Evolutionary conservation across 1,140 invertebrate genomes (phyloP).

Genomic region (Lithobius niger): DNA sequence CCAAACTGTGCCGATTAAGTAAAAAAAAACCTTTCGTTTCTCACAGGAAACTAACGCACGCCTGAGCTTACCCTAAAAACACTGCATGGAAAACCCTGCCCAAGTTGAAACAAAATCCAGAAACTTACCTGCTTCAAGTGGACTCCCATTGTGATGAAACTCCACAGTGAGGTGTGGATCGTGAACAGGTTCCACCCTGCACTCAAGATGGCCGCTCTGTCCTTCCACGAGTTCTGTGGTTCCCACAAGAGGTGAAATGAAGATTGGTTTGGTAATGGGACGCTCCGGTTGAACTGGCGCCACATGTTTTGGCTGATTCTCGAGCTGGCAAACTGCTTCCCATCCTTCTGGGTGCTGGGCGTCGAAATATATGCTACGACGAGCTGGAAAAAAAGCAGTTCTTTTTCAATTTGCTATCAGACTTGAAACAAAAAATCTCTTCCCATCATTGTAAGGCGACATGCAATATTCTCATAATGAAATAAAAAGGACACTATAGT

Average conservation of each 20-base stretch:
- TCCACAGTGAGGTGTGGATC: constrained; percentile 80
- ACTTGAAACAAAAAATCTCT: no score
- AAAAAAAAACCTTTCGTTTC: no score
- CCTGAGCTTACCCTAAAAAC: not conserved
- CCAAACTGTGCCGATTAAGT: no score
- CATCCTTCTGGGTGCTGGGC: constrained; percentile 85
- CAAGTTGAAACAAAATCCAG: not conserved
- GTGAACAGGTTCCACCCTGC: constrained; percentile 77
- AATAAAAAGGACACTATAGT: no score
- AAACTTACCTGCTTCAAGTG: constrained; percentile 40
- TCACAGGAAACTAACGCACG: not conserved
- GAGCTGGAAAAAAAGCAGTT: constrained; percentile 47
- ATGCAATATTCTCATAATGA: no score
- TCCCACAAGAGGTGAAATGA: constrained; percentile 61
- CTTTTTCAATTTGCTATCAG: no score
- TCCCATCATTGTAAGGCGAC: no score
- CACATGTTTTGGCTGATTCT: constrained; percentile 61
- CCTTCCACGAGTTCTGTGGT: constrained; percentile 72
- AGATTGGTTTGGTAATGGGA: constrained; percentile 58
- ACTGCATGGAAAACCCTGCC: not conserved
- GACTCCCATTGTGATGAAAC: constrained; percentile 81
- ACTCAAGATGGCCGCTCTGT: constrained; percentile 78
- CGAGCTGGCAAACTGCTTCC: constrained; percentile 78
- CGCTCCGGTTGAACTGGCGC: constrained; percentile 67
- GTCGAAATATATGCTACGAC: constrained; percentile 70